Evolutionary conservation across 2,888 invertebrate species (phyloP), one percentile per base, ranked within the genome.

Genomic region (Diogma glabrata): DNA sequence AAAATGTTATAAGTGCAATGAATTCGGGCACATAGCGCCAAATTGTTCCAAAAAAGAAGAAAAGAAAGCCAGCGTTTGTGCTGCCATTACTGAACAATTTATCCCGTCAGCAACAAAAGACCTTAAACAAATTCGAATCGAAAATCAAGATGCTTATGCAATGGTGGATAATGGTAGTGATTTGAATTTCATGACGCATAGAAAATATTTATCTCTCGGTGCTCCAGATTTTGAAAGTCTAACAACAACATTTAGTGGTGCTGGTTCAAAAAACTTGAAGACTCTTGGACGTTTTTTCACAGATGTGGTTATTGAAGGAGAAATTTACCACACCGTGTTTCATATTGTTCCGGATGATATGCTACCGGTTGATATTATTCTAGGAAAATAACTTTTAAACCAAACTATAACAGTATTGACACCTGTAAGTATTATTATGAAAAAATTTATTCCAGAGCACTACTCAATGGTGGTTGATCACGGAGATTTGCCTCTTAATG

Each of bases 1-100:
- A 4, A 64, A 64, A 54, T 64, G 64, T 51, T 65, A 64, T 45
- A 58, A 45, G 49, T 64, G 63, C 46, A 57, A 60, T 16, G 51
- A 56, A 2, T 61, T 55, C 47, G 61, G 62, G 2, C 62, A 63
- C 47, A 59, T 56, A 30, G 43, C 53, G 50, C 36, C 19, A 24
- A 36, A 26, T 3, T 17, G 8, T n/a, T 7, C 4, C 17, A 19
- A 47, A 12, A n/a, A 33, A 9, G 16, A 1, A 16, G 20, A n/a
- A 20, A 22, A 16, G 17, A 40, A 51, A 50, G 3, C 36, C n/a
- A n/a, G n/a, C n/a, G 20, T 14, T n/a, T 49, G 24, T 24, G 24
- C 24, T 7, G 24, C 24, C 6, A 24, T 24, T 6, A 6, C 6
- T 6, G 24, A 6, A 7, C 7, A 9, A 24, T 7, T 24, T 7